Evolutionary conservation across 2,888 invertebrate species (phyloP).

Genomic region (Patella pellucida): DNA sequence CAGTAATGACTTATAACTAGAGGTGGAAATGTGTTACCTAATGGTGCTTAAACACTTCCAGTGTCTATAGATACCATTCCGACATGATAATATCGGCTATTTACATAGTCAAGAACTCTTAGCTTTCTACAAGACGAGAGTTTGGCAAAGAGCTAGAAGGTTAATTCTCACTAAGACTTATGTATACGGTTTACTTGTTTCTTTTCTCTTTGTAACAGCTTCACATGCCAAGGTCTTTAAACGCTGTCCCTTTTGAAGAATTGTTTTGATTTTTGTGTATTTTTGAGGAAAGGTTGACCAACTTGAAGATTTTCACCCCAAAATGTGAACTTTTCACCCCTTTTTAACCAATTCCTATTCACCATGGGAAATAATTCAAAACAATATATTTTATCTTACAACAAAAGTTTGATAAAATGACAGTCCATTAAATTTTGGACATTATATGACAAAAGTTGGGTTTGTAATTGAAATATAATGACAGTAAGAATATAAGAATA

Average conservation of each 20-base stretch:
- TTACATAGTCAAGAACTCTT: slow-evolving; percentile 18
- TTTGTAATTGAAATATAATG: no score
- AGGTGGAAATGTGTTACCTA: slow-evolving; percentile 21
- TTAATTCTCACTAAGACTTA: slow-evolving; percentile 8
- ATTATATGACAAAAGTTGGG: no score
- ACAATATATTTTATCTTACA: no score
- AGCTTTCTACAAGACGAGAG: slow-evolving; percentile 7
- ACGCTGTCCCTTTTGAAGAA: not conserved
- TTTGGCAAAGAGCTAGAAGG: slow-evolving; percentile 2
- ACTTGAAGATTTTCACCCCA: not conserved
- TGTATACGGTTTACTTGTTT: slow-evolving; percentile 4
- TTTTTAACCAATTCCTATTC: not conserved
- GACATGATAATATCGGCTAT: slow-evolving; percentile 24
- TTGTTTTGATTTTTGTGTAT: slow-evolving; percentile 11
- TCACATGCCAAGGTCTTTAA: slow-evolving; percentile 9
- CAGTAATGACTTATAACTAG: no score
- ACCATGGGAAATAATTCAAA: no score
- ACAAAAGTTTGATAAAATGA: no score
- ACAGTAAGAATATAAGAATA: no score
- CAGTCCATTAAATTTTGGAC: no score
- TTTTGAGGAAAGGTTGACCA: not conserved
- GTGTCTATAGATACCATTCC: slow-evolving; percentile 23
- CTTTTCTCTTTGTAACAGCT: slow-evolving; percentile 7
- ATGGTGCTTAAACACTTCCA: slow-evolving; percentile 13
- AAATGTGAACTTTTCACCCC: slow-evolving; percentile 5